Evolutionary conservation across 2,797 vertebrate species (phyloP), one percentile per base, ranked within the genome.

Genomic region (Falco rusticolus): DNA sequence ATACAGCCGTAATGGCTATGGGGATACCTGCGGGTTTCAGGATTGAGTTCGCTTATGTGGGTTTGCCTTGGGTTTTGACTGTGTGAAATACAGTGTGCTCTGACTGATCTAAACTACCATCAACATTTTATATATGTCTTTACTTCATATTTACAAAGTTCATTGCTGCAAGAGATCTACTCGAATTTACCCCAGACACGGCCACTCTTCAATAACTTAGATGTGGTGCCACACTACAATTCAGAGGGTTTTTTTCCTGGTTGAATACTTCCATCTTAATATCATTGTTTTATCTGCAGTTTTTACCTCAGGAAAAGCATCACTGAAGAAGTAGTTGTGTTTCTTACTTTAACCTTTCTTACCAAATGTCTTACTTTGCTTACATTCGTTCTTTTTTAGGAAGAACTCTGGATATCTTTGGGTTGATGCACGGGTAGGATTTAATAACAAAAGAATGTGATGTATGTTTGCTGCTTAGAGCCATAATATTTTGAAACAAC

Each of bases 391-490:
- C 33, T 34, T 56, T 39, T 79, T 71, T 21, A 37, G 54, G 48
- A 45, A 31, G 34, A 81, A 13, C 26, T 31, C n/a, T 45, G 22
- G 74, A 50, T 16, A 14, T 76, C 47, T 66, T 86, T 26, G 47
- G 8, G 39, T 43, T 65, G 61, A 29, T 48, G 43, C 43, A 16
- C 2, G 13, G 37, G 37, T 85, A 48, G 56, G 75, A 65, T 81
- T 37, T 54, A 68, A 26, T 31, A 75, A 61, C 20, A 64, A 37
- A 63, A 57, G 34, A 37, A 54, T 29, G 39, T 29, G 57, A 84
- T 94, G 82, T 81, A 4, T 83, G 71, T 80, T 82, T 87, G 37
- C 83, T 84, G 75, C 80, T 80, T n/a, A 87, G 68, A 84, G 81
- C 71, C 76, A 87, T 53, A 70, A 79, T 68, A 69, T 87, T 85